Evolutionary conservation across 92 coral and sea anemone genomes (phyloP), one percentile per base, ranked within the genome.

Genomic region (Scolanthus callimorphus): DNA sequence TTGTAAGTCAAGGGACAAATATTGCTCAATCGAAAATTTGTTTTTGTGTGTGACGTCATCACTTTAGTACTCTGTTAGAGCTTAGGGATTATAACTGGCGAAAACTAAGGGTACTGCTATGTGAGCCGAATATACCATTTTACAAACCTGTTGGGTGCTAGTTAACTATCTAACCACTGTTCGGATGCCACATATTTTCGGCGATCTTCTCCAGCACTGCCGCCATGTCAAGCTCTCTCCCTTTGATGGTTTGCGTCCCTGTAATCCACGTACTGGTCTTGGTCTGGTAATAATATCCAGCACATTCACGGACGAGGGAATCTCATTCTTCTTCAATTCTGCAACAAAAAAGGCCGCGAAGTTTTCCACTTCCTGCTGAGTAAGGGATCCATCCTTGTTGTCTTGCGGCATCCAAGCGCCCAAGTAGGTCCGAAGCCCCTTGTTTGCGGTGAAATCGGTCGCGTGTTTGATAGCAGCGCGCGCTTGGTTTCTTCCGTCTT

Each of bases 321-420:
- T 69, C 17, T 25, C 56, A 10, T 25, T 27, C 3, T 45, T 31
- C 23, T 57, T 9, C 20, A 69, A 52, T 59, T 70, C 59, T 24
- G 39, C 26, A n/a, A 45, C 68, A 62, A 77, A 77, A 27, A 52
- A 77, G 11, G 53, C 43, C 19, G 80, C 84, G 71, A 77, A 71
- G 17, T 25, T 15, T n/a, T 53, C 63, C 11, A 63, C 85, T 47
- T 78, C 85, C 15, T 28, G 15, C 29, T 77, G 51, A 11, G 0
- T 27, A 19, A 77, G 31, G 0, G 1, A 9, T 23, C 71, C 80
- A 3, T 27, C 29, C 1, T 51, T 21, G 46, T 44, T 62, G 25
- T 78, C 84, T 52, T 22, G 34, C 20, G 84, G 81, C 73, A 62
- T 60, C 84, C 73, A 60, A 9, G 79, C 83, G 9, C 79, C 79